Percentiles rank a stretch among this genome's conserved stretches.
phyloP scores from a whole-genome alignment of 2,888 invertebrate species.

The Lissocephala sabroskyi region DNA sequence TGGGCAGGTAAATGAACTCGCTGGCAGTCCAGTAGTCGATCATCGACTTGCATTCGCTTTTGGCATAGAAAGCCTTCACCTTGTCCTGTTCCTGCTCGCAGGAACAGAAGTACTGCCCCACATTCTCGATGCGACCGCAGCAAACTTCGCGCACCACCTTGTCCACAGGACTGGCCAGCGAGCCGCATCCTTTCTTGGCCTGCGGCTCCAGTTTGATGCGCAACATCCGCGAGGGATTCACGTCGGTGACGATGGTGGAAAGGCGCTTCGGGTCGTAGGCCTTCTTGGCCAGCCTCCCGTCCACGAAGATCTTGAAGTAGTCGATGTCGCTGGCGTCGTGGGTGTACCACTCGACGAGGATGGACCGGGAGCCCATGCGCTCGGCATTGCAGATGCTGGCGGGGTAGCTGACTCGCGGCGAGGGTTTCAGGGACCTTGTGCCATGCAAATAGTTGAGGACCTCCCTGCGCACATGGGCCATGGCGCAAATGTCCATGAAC shows the following conservation, averaged over 20 bases:
- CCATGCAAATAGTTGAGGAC: conserved; percentile 22
- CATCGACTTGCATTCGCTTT: conserved; percentile 18
- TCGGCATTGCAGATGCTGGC: conserved; percentile 23
- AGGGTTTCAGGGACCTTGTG: conserved; percentile 10
- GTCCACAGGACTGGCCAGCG: conserved; percentile 14
- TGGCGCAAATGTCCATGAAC: conserved; percentile 42
- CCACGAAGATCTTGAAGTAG: conserved; percentile 40
- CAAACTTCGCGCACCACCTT: conserved; percentile 25
- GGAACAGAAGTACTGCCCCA: conserved; percentile 21
- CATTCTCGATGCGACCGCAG: conserved; percentile 11
- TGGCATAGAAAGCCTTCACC: conserved; percentile 8
- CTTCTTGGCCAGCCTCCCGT: conserved; percentile 18
- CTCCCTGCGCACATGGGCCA: conserved; percentile 19
- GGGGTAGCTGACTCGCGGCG: conserved; percentile 28
- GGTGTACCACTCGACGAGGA: conserved; percentile 34
- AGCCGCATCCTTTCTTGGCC: conserved; percentile 8
- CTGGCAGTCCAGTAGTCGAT: conserved; percentile 43
- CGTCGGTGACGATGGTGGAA: conserved; percentile 31
- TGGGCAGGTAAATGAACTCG: conserved; percentile 39
- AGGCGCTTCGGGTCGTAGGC: conserved; percentile 24
- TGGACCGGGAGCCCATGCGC: conserved; percentile 20
- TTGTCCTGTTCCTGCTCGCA: conserved; percentile 16
- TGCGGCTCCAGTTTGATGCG: conserved; percentile 24
- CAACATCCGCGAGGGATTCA: conserved; percentile 22
- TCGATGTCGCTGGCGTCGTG: conserved; percentile 32